These are phyloP conservation scores for Drosophila conformis DNA, from an alignment of 2,888 invertebrate genomes.

Conservation along the genomic window DNA sequence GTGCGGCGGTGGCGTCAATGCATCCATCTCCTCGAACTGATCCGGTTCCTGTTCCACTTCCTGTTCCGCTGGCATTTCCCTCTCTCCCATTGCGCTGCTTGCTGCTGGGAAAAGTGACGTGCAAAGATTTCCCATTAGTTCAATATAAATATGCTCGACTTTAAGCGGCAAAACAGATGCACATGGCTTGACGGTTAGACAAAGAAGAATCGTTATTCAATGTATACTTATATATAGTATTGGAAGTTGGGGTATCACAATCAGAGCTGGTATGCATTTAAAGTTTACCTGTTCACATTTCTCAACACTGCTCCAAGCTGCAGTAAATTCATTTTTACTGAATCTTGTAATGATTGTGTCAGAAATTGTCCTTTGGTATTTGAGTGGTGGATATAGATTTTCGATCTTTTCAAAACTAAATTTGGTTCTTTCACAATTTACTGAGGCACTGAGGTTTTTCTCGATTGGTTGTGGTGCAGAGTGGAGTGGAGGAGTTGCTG, in stretches of 20 bases:
- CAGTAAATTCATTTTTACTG: no score
- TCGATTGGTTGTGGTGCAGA: not conserved
- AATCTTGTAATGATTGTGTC: no score
- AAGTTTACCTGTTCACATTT: no score
- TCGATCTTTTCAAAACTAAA: not conserved
- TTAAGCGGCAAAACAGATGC: no score
- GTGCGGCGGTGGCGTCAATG: slow-evolving; percentile 20
- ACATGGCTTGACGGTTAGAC: no score
- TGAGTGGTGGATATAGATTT: not conserved
- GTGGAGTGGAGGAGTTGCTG: not conserved
- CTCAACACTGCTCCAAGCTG: no score
- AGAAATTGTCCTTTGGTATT: not conserved
- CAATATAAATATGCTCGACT: no score
- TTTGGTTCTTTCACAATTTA: not conserved
- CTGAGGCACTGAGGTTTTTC: not conserved
- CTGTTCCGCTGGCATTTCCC: not conserved
- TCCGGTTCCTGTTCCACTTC: slow-evolving; percentile 1
- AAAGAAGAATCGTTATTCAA: no score
- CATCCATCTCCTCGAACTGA: slow-evolving; percentile 10
- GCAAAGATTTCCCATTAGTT: not conserved
- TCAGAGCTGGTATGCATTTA: no score
- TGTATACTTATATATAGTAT: no score
- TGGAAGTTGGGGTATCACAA: no score
- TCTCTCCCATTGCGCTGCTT: not conserved
- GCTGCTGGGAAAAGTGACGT: not conserved